These are phyloP conservation scores for Lepus timidus DNA, from an alignment of 2,113 vertebrate genomes.

Conservation along the genomic window DNA sequence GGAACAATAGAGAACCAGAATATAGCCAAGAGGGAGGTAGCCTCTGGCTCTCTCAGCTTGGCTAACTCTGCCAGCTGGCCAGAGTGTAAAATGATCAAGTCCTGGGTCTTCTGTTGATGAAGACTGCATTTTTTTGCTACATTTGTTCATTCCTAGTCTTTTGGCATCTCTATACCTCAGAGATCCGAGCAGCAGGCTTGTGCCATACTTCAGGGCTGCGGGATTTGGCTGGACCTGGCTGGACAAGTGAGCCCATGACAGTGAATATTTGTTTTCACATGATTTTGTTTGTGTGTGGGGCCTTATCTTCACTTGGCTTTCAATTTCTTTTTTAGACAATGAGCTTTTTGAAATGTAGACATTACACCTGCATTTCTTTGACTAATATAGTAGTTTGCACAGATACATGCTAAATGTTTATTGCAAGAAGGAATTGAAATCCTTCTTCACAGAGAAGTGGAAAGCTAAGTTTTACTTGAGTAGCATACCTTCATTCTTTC, in stretches of 20 bases:
- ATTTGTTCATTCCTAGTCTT: slow-evolving; percentile 9
- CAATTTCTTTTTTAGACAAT: not conserved
- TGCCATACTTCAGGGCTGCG: not conserved
- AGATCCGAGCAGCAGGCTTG: not conserved
- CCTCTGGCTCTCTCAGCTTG: not conserved
- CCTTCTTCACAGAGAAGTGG: not conserved
- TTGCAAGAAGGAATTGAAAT: not conserved
- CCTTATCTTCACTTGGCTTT: not conserved
- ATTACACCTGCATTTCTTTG: not conserved
- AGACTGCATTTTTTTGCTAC: not conserved
- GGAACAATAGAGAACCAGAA: not conserved
- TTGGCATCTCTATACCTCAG: not conserved
- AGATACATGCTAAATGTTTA: not conserved
- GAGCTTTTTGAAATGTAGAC: not conserved
- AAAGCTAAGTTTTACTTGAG: not conserved
- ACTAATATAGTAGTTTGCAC: not conserved
- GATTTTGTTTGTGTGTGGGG: not conserved
- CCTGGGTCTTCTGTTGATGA: not conserved
- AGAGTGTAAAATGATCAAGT: not conserved
- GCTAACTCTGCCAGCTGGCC: not conserved
- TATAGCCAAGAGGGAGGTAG: not conserved
- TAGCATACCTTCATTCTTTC: not conserved
- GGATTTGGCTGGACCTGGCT: not conserved
- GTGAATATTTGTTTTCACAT: rapidly evolving
- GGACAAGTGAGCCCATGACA: rapidly evolving